Evolutionary conservation across 2,888 invertebrate species (phyloP), one percentile per base, ranked within the genome.

Genomic region (Stenoptilia bipunctidactyla): DNA sequence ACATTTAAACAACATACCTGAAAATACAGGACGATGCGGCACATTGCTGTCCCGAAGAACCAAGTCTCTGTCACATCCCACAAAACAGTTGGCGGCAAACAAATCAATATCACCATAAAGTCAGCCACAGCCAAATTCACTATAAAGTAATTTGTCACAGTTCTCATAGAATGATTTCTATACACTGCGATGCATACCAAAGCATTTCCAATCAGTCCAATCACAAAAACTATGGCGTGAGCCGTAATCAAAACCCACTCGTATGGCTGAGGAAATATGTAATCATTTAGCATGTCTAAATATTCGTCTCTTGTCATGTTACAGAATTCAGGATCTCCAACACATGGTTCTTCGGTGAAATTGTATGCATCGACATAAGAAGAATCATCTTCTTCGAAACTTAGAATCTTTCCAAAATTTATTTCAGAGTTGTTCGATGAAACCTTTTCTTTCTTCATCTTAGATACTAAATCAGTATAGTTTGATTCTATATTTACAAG

Each of bases 51-150:
- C 1, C 96, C 96, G 50, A 97, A 86, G 71, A 95, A 96, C 95
- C 97, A 97, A 0, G 97, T 96, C 62, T 94, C 92, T 0, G 95
- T 94, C 10, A 96, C 92, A 66, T 97, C 97, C 91, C 94, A 96
- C 1, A 94, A 70, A 4, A 95, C 91, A 0, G 94, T 92, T 0
- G 95, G 91, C 0, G 96, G 96, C 45, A 97, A 83, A 66, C 97
- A 97, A 49, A 96, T 87, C 38, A 96, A 65, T 38, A 97, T 91
- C 47, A 97, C 96, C 76, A 96, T 86, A 55, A 97, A 92, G 63
- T 97, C 97, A 0, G 92, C 92, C 4, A 90, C 85, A 0, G 96
- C 96, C 56, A 96, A 76, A 66, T 97, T 96, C 33, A 95, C 94
- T 55, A 97, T 92, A 66, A 96, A 96, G 64, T 93, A 92, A 69